Conservation (phyloP, 2,888 invertebrate species). For the Lasioglossum lativentre region DNA sequence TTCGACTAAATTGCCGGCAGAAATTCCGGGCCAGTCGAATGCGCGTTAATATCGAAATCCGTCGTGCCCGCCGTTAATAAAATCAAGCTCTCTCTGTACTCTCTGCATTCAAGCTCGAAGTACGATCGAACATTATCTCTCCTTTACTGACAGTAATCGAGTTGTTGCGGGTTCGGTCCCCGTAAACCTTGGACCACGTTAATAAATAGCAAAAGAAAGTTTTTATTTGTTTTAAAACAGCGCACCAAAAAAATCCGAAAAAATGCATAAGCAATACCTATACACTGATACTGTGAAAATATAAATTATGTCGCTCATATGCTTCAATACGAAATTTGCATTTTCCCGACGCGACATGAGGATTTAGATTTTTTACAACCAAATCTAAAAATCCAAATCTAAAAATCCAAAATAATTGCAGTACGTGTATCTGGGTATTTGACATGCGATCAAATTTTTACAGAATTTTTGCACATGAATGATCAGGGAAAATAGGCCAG, state of each 20-base stretch:
- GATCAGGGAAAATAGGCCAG: neutral
- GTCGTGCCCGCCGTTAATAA: conserved; percentile 40
- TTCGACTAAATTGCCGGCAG: conserved; percentile 54
- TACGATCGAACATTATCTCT: conserved; percentile 37
- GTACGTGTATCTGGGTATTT: neutral
- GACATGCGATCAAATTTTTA: neutral
- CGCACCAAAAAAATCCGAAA: neutral
- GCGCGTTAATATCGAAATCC: conserved; percentile 54
- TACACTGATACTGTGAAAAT: no score
- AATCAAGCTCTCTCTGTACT: conserved; percentile 34
- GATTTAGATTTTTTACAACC: neutral
- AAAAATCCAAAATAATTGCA: neutral
- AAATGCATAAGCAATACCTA: neutral
- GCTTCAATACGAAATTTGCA: no score
- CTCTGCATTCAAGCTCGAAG: neutral
- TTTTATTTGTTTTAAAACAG: neutral
- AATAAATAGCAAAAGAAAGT: neutral
- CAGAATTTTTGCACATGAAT: neutral
- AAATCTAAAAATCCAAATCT: neutral
- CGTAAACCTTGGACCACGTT: neutral
- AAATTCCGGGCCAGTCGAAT: conserved; percentile 45
- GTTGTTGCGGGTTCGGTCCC: neutral
- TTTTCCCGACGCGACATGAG: no score
- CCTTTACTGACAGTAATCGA: conserved; percentile 20
- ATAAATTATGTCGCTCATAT: no score